Conservation (phyloP, 2,888 invertebrate species). For the Automeris io region DNA sequence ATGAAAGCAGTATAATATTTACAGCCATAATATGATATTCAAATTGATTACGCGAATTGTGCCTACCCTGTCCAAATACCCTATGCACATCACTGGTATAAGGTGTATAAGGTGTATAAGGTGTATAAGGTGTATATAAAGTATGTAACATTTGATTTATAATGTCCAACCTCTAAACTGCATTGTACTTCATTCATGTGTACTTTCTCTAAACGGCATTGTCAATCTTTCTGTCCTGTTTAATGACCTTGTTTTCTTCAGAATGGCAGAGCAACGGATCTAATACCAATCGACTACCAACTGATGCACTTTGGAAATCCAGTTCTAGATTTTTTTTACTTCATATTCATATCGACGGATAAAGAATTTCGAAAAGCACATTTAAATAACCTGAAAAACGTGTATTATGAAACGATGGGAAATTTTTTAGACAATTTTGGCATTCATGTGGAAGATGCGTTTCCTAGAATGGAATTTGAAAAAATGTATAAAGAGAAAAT, state of each 20-base stretch:
- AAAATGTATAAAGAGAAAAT: conserved; percentile 24
- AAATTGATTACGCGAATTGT: too few relatives aligned
- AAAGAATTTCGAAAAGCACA: conserved; percentile 28
- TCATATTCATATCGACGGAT: conserved; percentile 18
- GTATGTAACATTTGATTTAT: too few relatives aligned
- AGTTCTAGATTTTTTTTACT: conserved; percentile 2
- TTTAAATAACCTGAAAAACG: conserved; percentile 25
- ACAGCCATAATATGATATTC: too few relatives aligned
- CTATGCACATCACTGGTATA: too few relatives aligned
- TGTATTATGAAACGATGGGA: conserved; percentile 25
- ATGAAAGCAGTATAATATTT: too few relatives aligned
- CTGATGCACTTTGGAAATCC: conserved; percentile 11
- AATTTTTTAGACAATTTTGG: conserved; percentile 29
- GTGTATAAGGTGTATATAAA: too few relatives aligned
- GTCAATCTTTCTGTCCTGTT: neutral
- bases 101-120: too few relatives aligned
- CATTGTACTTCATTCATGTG: too few relatives aligned
- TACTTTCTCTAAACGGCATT: neutral
- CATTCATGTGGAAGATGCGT: conserved; percentile 25
- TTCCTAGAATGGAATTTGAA: conserved; percentile 31
- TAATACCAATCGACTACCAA: conserved; percentile 14
- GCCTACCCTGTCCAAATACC: too few relatives aligned
- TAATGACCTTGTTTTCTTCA: conserved; percentile 7
- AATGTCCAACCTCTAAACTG: too few relatives aligned
- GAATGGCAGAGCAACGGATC: conserved; percentile 8